phyloP scores from a whole-genome alignment of 2,113 vertebrate genomes.

The Butorides virescens region DNA sequence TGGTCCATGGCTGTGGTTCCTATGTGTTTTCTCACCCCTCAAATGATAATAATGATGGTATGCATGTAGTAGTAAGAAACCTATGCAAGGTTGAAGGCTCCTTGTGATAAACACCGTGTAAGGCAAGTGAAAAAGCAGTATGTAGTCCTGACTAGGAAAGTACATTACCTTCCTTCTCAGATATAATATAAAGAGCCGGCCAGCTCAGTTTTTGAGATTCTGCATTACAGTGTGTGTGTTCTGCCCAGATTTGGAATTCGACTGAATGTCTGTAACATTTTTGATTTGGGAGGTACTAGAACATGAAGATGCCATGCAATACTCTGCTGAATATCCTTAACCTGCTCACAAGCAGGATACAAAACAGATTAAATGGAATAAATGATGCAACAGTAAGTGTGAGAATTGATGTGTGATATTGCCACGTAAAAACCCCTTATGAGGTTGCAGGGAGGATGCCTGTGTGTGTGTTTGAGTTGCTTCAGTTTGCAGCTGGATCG shows the following conservation, averaged over 20 bases:
- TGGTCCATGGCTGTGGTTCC: not conserved
- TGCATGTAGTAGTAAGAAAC: not conserved
- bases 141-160: not conserved
- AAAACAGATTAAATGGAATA: not conserved
- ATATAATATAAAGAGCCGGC: not conserved
- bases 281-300: not conserved
- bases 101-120: not conserved
- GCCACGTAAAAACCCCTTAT: accelerated
- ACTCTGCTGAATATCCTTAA: not conserved
- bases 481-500: not conserved
- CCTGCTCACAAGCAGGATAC: not conserved
- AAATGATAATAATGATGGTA: no score
- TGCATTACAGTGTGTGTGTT: not conserved
- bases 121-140: not conserved
- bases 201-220: not conserved
- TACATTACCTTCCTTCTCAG: not conserved
- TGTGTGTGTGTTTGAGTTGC: not conserved
- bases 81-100: not conserved
- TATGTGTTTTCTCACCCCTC: not conserved
- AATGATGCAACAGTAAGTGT: not conserved
- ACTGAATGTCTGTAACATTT: not conserved
- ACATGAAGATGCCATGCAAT: accelerated
- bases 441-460: not conserved
- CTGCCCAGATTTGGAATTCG: not conserved
- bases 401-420: not conserved